These are phyloP conservation scores for Potamilus streckersoni DNA, from an alignment of 1,140 invertebrate species.

Conservation along the genomic window DNA sequence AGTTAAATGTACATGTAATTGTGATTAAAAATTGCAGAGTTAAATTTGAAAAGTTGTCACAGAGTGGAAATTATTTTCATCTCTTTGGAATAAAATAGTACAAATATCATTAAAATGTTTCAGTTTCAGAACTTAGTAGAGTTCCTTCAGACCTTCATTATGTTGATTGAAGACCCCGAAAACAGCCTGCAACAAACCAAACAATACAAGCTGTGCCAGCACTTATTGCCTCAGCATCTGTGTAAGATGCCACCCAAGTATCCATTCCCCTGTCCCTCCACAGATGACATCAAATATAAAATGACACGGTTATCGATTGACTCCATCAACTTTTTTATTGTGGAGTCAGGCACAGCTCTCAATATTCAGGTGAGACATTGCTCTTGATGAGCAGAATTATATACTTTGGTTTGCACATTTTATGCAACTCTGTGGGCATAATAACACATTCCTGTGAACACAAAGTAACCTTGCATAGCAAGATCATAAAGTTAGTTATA, in stretches of 20 bases:
- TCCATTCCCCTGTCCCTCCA: slow-evolving; percentile 78
- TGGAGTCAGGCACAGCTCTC: slow-evolving; percentile 88
- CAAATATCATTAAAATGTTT: slow-evolving; percentile 2
- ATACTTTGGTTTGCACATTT: too few relatives aligned
- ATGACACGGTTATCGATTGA: slow-evolving; percentile 93
- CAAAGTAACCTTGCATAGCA: too few relatives aligned
- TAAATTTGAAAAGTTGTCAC: too few relatives aligned
- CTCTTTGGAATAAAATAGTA: background rate
- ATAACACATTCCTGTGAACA: too few relatives aligned
- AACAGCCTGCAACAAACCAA: slow-evolving; percentile 86
- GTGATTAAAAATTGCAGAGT: too few relatives aligned
- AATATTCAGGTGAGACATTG: slow-evolving; percentile 79
- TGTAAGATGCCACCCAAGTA: slow-evolving; percentile 72
- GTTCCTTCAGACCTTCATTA: slow-evolving; percentile 88
- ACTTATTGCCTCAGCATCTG: slow-evolving; percentile 81
- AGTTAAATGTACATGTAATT: too few relatives aligned
- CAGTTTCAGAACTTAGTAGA: slow-evolving; percentile 86
- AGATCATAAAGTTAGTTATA: too few relatives aligned
- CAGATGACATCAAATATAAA: slow-evolving; percentile 94
- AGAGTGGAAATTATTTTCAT: background rate
- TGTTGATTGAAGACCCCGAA: slow-evolving; percentile 89
- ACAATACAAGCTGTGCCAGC: slow-evolving; percentile 85
- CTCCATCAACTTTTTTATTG: slow-evolving; percentile 89
- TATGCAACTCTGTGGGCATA: too few relatives aligned
- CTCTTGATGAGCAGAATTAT: too few relatives aligned